Conservation (phyloP, 1,140 invertebrate species). For the Brachystomella parvula region DNA sequence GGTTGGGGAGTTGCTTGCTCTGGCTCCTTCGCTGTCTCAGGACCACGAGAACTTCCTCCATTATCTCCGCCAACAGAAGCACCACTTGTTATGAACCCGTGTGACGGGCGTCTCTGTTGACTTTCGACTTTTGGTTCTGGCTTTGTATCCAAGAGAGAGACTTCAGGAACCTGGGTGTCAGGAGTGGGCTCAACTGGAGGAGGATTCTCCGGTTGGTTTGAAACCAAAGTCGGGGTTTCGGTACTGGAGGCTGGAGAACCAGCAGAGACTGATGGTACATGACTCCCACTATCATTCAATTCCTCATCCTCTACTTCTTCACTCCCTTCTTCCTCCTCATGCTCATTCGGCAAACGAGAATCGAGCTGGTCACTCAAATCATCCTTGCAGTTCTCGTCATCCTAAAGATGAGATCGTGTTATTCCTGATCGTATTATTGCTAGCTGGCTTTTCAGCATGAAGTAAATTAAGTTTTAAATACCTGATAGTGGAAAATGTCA, state of each 20-base stretch:
- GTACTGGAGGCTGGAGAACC: conserved; percentile 5
- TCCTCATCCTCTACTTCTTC: conserved; percentile 38
- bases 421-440: neutral
- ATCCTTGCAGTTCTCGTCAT: conserved; percentile 70
- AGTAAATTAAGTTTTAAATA: conserved; percentile 36
- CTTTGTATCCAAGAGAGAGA: conserved; percentile 3
- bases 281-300: conserved; percentile 19
- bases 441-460: neutral
- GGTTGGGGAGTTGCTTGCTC: neutral
- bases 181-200: neutral
- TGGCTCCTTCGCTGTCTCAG: conserved; percentile 12
- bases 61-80: conserved; percentile 11
- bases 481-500: conserved; percentile 97
- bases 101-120: neutral
- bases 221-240: conserved; percentile 8
- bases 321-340: conserved; percentile 33
- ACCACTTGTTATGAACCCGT: conserved; percentile 9
- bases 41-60: conserved; percentile 5
- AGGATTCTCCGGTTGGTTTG: neutral
- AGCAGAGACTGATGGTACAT: conserved; percentile 12
- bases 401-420: conserved; percentile 42
- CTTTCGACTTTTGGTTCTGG: neutral
- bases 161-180: neutral
- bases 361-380: conserved; percentile 34
- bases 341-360: conserved; percentile 37